Evolutionary conservation across 2,113 vertebrate genomes (phyloP).

Genomic region (Oceanodroma tethys): DNA sequence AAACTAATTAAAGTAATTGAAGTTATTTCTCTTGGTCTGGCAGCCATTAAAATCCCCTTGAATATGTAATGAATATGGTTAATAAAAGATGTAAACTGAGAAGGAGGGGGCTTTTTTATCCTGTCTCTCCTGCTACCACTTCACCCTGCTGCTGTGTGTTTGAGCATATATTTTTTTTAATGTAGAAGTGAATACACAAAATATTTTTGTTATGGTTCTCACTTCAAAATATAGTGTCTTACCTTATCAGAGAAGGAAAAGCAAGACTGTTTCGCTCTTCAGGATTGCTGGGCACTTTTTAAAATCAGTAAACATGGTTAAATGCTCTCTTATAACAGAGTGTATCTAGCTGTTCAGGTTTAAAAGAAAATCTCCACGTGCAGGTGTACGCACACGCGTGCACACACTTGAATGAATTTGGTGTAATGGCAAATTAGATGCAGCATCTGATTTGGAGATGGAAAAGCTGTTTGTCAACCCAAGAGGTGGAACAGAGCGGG

Average conservation of each 20-base stretch:
- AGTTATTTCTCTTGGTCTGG: conserved; percentile 42
- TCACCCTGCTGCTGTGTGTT: not conserved
- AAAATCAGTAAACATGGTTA: not conserved
- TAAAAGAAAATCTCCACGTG: not conserved
- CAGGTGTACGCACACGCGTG: accelerated
- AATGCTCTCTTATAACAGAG: not conserved
- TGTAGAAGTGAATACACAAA: not conserved
- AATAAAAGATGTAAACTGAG: not conserved
- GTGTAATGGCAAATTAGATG: not conserved
- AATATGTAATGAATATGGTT: conserved; percentile 30
- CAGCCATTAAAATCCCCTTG: conserved; percentile 34
- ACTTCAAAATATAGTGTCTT: not conserved
- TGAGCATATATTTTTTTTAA: not conserved
- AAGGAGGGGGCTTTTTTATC: not conserved
- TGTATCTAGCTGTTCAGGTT: not conserved
- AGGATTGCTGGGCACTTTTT: not conserved
- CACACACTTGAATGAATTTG: not conserved
- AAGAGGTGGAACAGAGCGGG: not conserved
- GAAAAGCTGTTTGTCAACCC: not conserved
- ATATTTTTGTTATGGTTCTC: not conserved
- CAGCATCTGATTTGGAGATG: not conserved
- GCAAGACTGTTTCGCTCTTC: not conserved
- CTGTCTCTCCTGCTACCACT: not conserved
- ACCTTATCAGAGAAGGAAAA: not conserved
- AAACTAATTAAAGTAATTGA: conserved; percentile 68